Evolutionary conservation across 2,797 vertebrate species (phyloP).

Genomic region (Sebastes diaconus): DNA sequence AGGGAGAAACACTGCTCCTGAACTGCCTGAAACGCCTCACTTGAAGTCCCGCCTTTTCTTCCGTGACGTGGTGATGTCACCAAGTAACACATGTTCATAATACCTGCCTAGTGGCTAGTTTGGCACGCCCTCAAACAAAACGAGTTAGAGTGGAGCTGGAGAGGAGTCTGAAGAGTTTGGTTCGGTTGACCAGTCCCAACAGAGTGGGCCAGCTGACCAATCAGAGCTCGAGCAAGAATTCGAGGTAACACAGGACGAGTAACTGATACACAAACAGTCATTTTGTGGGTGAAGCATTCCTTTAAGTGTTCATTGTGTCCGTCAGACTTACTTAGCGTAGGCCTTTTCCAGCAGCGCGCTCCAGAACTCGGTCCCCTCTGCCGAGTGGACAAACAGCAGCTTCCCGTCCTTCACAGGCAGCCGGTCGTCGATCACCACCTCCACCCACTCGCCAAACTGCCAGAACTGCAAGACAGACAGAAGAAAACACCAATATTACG

Average conservation of each 20-base stretch:
- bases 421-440: slow-evolving; percentile 93
- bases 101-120: too few relatives aligned
- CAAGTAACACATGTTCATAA: too few relatives aligned
- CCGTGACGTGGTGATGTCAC: too few relatives aligned
- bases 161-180: too few relatives aligned
- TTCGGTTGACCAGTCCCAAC: too few relatives aligned
- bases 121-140: too few relatives aligned
- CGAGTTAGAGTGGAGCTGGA: too few relatives aligned
- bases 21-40: too few relatives aligned
- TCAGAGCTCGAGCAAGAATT: neutral
- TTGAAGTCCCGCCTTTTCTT: too few relatives aligned
- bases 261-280: neutral
- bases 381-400: slow-evolving; percentile 94
- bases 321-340: slow-evolving; percentile 91
- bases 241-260: fast-evolving
- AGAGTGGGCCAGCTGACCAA: too few relatives aligned
- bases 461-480: slow-evolving; percentile 86
- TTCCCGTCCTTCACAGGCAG: slow-evolving; percentile 91
- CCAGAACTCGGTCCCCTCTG: slow-evolving; percentile 93
- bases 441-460: slow-evolving; percentile 97
- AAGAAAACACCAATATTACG: neutral
- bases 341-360: slow-evolving; percentile 96
- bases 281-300: too few relatives aligned
- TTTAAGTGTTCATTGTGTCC: neutral
- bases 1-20: too few relatives aligned